Evolutionary conservation across 35 echinoderm and acorn worm genomes (phyloP), one percentile per base, ranked within the genome.

Genomic region (Ophioderma brevispina): DNA sequence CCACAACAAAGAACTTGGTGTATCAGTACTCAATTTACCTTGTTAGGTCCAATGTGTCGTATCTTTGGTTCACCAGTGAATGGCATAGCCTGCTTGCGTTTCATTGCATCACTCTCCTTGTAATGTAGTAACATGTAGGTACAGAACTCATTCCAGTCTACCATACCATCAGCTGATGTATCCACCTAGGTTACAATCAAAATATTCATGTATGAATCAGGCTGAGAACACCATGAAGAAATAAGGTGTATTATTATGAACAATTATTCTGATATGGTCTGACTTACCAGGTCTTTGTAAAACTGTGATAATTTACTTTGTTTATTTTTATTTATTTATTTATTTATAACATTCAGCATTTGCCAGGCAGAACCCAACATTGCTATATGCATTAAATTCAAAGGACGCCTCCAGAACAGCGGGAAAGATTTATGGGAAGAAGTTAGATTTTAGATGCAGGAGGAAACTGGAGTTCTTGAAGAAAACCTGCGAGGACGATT

Each of bases 61-160:
- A 95, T 92, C 32, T 89, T 92, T 14, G 96, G 93, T 39, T 98
- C 87, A 18, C 46, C 80, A 25, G 80, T 80, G 39, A 95, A 93
- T 1, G 90, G 85, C 19, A 98, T 64, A 1, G 81, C 82, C 41
- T 90, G 87, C 38, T 82, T 89, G 18, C 79, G 77, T 77, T 85
- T 89, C 82, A 92, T 84, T 77, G 92, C 92, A 76, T 98, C 96
- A 56, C 92, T 94, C 40, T 98, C 96, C 0, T 88, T 31, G 56
- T 95, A 95, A 55, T 98, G 96, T 0, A 98, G 90, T 25, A 98
- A 59, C 96, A 98, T 98, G 87, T 95, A 98, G 21, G 89, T 98
- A 31, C 87, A 92, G 55, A 98, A 98, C 76, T 98, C 96, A 77
- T 98, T 98, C 96, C 96, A 98, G 55, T 98, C 96, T 31, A 98